phyloP scores from a whole-genome alignment of 2,888 invertebrate species.

The Helobdella robusta region DNA sequence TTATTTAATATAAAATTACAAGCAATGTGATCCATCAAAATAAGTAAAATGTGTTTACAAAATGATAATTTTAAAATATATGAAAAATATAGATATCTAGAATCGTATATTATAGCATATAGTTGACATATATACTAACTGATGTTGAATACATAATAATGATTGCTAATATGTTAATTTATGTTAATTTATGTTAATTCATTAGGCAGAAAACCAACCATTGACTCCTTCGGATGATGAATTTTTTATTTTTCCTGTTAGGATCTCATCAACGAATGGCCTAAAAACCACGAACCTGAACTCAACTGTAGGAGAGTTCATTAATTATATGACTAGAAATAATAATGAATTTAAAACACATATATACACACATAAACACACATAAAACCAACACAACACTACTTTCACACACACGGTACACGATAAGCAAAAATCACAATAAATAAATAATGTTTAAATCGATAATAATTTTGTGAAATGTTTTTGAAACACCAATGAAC shows the following conservation, averaged over 20 bases:
- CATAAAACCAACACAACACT: background rate
- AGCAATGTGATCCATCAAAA: no score
- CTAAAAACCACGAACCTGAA: constrained; percentile 91
- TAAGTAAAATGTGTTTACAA: no score
- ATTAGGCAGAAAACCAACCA: constrained; percentile 53
- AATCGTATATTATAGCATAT: no score
- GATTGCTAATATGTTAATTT: no score
- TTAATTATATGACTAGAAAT: constrained; percentile 9
- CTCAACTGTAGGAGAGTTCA: constrained; percentile 55
- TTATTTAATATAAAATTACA: no score
- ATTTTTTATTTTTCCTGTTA: constrained; percentile 82
- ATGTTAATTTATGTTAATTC: no score
- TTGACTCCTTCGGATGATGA: constrained; percentile 78
- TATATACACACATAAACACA: background rate
- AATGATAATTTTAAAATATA: no score
- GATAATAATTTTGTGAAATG: background rate
- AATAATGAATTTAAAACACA: background rate
- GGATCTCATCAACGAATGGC: constrained; percentile 83
- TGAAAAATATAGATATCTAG: no score
- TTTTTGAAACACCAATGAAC: background rate
- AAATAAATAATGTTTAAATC: background rate
- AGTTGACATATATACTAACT: constrained; percentile 10
- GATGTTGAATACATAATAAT: background rate
- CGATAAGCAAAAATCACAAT: constrained; percentile 14
- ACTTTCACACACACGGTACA: background rate